phyloP scores from a whole-genome alignment of 1,140 invertebrate species.

The Heliconius hewitsoni region DNA sequence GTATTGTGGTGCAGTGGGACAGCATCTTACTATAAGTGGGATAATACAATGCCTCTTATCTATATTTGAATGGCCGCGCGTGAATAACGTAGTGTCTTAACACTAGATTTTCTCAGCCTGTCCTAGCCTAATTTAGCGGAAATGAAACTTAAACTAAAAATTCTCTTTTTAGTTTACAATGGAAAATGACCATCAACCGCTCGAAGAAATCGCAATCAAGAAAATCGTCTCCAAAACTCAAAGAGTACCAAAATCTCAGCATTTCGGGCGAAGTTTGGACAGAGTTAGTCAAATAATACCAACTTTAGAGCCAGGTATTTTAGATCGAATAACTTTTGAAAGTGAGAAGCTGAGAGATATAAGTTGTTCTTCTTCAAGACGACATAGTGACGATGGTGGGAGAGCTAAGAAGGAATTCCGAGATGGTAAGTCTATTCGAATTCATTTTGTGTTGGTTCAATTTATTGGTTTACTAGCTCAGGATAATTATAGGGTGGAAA shows the following conservation, averaged over 20 bases:
- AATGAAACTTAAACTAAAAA: too few species aligned
- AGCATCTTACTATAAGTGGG: too few species aligned
- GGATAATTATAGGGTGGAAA: too few species aligned
- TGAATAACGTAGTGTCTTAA: background rate
- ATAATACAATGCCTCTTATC: too few species aligned
- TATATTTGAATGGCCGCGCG: too few species aligned
- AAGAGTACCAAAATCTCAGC: constrained; percentile 42
- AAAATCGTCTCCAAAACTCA: constrained; percentile 27
- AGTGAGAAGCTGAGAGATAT: constrained; percentile 63
- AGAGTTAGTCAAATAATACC: constrained; percentile 36
- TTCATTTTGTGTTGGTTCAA: background rate
- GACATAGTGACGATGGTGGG: constrained; percentile 67
- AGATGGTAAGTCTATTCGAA: constrained; percentile 46
- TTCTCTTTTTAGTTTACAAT: constrained; percentile 35
- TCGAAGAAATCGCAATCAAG: constrained; percentile 35
- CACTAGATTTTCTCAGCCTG: background rate
- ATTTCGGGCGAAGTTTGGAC: constrained; percentile 37
- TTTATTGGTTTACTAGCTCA: too few species aligned
- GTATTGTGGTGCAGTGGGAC: too few species aligned
- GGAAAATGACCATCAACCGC: constrained; percentile 36
- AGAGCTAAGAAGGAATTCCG: constrained; percentile 58
- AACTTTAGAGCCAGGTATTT: constrained; percentile 45
- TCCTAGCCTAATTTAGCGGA: too few species aligned
- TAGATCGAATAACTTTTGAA: constrained; percentile 65
- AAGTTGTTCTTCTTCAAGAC: constrained; percentile 65